Percentiles rank a stretch among this genome's conserved stretches.
Conservation (phyloP, 2,113 vertebrate species). For the Spea multiplicata region DNA sequence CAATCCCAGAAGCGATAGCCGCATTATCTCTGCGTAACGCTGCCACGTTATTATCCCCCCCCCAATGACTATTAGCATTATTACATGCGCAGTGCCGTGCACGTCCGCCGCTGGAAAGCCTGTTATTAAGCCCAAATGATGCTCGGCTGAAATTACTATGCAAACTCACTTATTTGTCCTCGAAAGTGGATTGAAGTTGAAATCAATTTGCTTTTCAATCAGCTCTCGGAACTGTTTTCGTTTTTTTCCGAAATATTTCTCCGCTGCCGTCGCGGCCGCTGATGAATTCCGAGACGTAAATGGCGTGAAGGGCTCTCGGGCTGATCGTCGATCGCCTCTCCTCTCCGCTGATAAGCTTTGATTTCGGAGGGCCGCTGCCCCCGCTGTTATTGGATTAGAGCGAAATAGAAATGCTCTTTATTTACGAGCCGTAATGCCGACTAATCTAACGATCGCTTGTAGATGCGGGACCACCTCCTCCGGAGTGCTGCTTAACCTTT, state of each 20-base stretch:
- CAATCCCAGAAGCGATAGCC: background rate
- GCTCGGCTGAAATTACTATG: conserved; percentile 28
- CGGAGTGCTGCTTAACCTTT: background rate
- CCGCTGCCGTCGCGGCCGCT: conserved; percentile 7
- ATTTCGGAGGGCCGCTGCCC: background rate
- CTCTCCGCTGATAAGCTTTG: background rate
- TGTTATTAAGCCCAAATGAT: conserved; percentile 27
- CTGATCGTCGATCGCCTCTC: conserved; percentile 5
- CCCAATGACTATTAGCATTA: conserved; percentile 6
- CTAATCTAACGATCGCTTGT: background rate
- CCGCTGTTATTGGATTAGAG: background rate
- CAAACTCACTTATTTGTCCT: conserved; percentile 29
- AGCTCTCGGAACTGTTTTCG: background rate
- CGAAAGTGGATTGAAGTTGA: conserved; percentile 30
- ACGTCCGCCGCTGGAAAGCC: background rate
- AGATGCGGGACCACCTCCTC: background rate
- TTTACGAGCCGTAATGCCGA: background rate
- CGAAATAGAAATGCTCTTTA: background rate
- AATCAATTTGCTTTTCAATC: conserved; percentile 45
- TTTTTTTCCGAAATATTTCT: conserved; percentile 16
- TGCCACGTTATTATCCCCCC: background rate
- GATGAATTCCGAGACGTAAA: background rate
- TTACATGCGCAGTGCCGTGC: conserved; percentile 1
- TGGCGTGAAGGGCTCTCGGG: background rate
- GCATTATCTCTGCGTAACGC: background rate